Percentiles rank a stretch among this genome's conserved stretches.
These are phyloP conservation scores for Muschampia staudingeri DNA, from an alignment of 2,888 invertebrate species.

Conservation along the genomic window DNA sequence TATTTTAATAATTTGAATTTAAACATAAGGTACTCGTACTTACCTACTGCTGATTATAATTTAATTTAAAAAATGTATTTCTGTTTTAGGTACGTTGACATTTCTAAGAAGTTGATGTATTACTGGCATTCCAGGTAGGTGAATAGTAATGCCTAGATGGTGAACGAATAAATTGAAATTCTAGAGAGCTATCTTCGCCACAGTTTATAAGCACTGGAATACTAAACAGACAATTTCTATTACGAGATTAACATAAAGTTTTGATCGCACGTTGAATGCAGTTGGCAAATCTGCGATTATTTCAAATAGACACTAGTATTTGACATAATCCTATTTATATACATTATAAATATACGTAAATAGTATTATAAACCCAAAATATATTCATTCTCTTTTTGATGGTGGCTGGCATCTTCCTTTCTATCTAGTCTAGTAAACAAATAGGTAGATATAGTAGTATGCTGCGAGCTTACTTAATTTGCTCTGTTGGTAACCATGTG, in stretches of 20 bases:
- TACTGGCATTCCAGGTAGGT: constrained; percentile 33
- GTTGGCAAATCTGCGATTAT: not conserved
- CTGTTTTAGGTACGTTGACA: constrained; percentile 71
- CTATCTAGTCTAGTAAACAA: no score
- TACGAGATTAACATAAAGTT: not conserved
- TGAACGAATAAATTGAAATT: constrained; percentile 40
- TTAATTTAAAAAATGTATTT: not conserved
- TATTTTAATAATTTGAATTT: no score
- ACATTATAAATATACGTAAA: no score
- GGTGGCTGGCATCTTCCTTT: no score
- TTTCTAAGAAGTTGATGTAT: constrained; percentile 25
- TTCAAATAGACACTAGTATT: no score
- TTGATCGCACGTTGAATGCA: not conserved
- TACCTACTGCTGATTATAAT: not conserved
- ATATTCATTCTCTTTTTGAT: no score
- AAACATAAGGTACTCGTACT: no score
- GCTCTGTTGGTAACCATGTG: no score
- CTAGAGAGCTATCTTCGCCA: constrained; percentile 31
- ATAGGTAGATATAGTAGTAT: no score
- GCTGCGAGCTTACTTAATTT: no score
- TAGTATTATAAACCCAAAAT: no score
- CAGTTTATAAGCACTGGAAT: constrained; percentile 31
- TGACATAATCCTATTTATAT: no score
- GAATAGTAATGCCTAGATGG: constrained; percentile 16
- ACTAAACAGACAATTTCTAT: constrained; percentile 17